These are phyloP conservation scores for Opisthocomus hoazin DNA, from an alignment of 2,113 vertebrate species.

Conservation along the genomic window DNA sequence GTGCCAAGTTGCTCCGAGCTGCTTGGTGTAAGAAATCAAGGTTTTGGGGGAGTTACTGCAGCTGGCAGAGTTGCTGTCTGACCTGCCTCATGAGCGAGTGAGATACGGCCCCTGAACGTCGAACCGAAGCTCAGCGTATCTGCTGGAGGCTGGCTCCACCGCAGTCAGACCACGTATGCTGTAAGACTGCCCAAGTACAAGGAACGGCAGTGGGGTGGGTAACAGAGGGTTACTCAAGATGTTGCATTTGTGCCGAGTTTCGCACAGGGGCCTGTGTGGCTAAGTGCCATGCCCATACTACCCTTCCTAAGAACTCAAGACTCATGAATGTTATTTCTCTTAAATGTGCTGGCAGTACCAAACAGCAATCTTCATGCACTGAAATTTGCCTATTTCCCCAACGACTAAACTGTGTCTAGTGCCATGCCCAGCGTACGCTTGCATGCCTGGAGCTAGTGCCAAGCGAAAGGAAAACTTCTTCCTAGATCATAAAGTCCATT, in stretches of 20 bases:
- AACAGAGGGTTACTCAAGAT: background rate
- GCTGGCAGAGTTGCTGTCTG: background rate
- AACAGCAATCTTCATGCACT: fast-evolving
- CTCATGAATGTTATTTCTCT: background rate
- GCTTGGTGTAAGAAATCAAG: background rate
- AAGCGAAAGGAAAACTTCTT: background rate
- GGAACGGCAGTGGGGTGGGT: background rate
- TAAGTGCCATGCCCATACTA: background rate
- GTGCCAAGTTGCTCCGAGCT: background rate
- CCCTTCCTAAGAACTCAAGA: background rate
- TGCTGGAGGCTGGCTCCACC: background rate
- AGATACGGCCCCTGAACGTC: background rate
- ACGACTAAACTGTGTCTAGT: too few relatives aligned
- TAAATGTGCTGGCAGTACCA: background rate
- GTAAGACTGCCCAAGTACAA: background rate
- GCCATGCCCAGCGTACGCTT: background rate
- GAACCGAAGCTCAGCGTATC: fast-evolving
- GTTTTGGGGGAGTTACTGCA: background rate
- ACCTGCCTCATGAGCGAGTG: background rate
- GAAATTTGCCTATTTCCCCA: fast-evolving
- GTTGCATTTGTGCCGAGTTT: background rate
- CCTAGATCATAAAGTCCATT: background rate
- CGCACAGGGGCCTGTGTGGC: background rate
- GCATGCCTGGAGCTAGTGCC: background rate
- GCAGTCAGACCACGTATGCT: background rate